Evolutionary conservation across 2,888 invertebrate genomes (phyloP).

Genomic region (Cerceris rybyensis): DNA sequence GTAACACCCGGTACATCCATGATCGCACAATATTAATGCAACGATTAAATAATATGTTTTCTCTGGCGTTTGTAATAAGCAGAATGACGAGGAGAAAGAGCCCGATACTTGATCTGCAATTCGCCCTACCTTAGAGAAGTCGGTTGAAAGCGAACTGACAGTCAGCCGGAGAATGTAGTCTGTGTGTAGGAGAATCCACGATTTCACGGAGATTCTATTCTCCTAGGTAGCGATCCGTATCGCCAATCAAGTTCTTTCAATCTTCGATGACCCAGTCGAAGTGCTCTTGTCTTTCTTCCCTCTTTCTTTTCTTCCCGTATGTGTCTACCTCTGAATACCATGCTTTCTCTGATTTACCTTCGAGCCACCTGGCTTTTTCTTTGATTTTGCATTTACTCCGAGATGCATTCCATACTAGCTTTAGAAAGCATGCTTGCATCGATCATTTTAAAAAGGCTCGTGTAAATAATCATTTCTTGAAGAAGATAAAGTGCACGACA

Average conservation of each 20-base stretch:
- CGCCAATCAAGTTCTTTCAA: constrained; percentile 59
- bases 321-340: background rate
- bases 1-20: too few species aligned
- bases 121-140: constrained; percentile 14
- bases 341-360: constrained; percentile 47
- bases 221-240: constrained; percentile 56
- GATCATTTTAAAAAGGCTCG: too few species aligned
- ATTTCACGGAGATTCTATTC: constrained; percentile 59
- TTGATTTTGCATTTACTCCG: constrained; percentile 16
- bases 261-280: constrained; percentile 46
- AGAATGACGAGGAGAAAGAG: background rate
- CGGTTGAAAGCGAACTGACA: constrained; percentile 28
- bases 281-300: constrained; percentile 21
- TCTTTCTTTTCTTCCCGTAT: background rate
- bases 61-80: background rate
- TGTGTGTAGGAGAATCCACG: constrained; percentile 35
- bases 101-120: constrained; percentile 19
- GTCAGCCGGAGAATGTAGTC: constrained; percentile 32
- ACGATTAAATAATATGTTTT: too few species aligned
- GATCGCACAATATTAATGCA: too few species aligned
- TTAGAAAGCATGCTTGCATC: too few species aligned
- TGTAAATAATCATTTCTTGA: too few species aligned
- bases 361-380: constrained; percentile 6
- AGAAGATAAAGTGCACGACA: too few species aligned
- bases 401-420: background rate